A percentile compares a stretch with the other conserved stretches of the same genome.
phyloP scores from a whole-genome alignment of 2,797 vertebrate species.

The Gymnopithys bicolor region DNA sequence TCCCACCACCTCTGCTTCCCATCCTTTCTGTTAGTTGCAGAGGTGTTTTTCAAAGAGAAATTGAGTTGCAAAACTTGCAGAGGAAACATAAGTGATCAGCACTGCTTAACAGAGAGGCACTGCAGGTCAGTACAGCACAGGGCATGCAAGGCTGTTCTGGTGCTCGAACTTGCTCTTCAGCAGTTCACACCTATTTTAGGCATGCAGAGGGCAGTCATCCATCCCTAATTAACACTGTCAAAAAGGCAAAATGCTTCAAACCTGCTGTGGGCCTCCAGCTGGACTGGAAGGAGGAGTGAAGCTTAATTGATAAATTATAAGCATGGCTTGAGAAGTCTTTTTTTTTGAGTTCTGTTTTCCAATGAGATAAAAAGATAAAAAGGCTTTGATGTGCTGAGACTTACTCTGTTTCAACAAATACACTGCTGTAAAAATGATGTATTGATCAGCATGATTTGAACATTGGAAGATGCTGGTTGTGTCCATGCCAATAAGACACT shows the following conservation, averaged over 20 bases:
- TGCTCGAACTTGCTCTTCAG: neutral
- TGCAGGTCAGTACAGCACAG: neutral
- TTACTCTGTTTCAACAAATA: neutral
- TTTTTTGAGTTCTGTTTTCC: neutral
- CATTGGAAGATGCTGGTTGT: neutral
- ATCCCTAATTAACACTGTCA: conserved; percentile 46
- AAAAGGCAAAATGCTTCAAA: conserved; percentile 12
- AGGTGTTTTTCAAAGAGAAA: neutral
- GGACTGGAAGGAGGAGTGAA: neutral
- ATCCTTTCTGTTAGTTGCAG: neutral
- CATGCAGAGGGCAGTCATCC: neutral
- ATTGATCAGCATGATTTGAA: neutral
- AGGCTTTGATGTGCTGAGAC: neutral
- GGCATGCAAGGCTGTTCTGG: neutral
- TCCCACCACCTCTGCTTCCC: neutral
- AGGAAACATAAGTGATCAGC: neutral
- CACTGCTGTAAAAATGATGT: neutral
- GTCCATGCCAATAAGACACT: neutral
- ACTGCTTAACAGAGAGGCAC: neutral
- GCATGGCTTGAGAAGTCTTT: neutral
- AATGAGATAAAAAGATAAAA: neutral
- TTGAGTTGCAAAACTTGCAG: neutral
- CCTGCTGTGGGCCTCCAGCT: neutral
- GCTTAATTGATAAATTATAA: conserved; percentile 46
- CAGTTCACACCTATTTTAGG: neutral